phyloP scores from a whole-genome alignment of 2,888 invertebrate species.

The Neria commutata region DNA sequence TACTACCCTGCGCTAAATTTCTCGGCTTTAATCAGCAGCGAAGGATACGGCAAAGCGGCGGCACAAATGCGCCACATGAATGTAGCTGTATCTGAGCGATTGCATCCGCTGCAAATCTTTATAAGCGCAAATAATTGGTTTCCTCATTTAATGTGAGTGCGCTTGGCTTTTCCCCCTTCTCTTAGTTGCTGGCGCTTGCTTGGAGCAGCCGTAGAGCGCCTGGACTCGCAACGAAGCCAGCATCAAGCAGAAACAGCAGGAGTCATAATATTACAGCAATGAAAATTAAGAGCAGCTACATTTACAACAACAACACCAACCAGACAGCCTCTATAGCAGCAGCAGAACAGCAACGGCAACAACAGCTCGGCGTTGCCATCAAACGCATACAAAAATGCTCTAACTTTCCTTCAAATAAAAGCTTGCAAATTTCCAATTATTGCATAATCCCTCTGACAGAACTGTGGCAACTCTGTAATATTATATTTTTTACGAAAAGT shows the following conservation, averaged over 20 bases:
- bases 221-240: neutral
- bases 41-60: conserved; percentile 23
- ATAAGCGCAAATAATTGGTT: conserved; percentile 60
- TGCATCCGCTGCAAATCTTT: conserved; percentile 44
- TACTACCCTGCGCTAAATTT: conserved; percentile 9
- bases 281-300: conserved; percentile 5
- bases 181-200: too few species aligned
- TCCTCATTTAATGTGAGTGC: conserved; percentile 58
- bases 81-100: neutral
- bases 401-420: too few species aligned
- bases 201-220: conserved; percentile 17
- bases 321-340: neutral
- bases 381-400: too few species aligned
- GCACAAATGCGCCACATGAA: conserved; percentile 6
- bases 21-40: neutral
- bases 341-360: neutral
- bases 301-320: conserved; percentile 38
- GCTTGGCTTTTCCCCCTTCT: conserved; percentile 31
- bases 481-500: too few species aligned
- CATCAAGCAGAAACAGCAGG: conserved; percentile 45
- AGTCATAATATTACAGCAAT: conserved; percentile 48
- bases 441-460: too few species aligned
- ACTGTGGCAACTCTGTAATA: too few species aligned
- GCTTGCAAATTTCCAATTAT: too few species aligned
- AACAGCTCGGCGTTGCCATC: neutral